Conservation (phyloP, 2,113 vertebrate species). For the Chinchilla lanigera region DNA sequence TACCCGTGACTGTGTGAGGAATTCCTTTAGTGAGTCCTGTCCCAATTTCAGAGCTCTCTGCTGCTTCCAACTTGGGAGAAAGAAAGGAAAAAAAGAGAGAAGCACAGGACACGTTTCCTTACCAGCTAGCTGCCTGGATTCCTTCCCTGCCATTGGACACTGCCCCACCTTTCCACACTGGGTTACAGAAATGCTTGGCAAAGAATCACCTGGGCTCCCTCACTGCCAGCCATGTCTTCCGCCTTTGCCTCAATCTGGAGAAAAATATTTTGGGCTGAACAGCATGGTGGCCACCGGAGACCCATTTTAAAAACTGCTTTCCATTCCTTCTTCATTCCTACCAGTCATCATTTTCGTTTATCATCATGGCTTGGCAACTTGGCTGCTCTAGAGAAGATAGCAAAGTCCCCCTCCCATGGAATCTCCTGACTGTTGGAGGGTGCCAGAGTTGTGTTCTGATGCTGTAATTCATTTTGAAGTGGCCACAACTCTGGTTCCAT, state of each 20-base stretch:
- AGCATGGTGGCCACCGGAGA: neutral
- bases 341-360: slow-evolving; percentile 1
- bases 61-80: slow-evolving; percentile 5
- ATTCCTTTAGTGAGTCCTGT: neutral
- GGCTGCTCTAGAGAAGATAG: slow-evolving; percentile 50
- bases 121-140: neutral
- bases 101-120: neutral
- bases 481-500: neutral
- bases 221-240: neutral
- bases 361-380: neutral
- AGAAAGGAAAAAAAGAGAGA: neutral
- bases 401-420: neutral
- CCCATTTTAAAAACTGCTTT: slow-evolving; percentile 7
- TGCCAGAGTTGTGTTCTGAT: neutral
- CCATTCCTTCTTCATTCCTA: neutral
- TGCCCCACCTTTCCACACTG: neutral
- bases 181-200: neutral
- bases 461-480: neutral
- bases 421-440: neutral
- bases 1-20: neutral
- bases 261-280: slow-evolving; percentile 2
- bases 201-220: slow-evolving; percentile 1
- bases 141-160: neutral
- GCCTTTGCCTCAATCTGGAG: neutral
- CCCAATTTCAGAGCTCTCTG: neutral